Evolutionary conservation across 2,797 vertebrate species (phyloP), one percentile per base, ranked within the genome.

Genomic region (Morus bassanus): DNA sequence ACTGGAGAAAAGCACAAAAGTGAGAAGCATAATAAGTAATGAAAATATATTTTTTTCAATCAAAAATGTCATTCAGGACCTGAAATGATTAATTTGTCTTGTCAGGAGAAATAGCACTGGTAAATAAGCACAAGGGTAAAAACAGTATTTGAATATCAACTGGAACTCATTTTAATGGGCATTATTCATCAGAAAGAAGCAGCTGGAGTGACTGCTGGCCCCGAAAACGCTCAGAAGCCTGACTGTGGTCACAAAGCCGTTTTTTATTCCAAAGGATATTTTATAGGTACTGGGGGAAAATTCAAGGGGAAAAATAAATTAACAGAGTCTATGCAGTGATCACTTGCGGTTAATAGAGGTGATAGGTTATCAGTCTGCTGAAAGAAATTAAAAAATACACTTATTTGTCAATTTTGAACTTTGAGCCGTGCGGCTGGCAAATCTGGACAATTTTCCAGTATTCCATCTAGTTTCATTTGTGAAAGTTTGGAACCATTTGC

Each of bases 401-500:
- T 67, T n/a, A 54, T 80, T 89, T 59, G 41, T 77, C 43, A 60
- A 0, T 90, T 95, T 76, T 95, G 69, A 95, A 69, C 83, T 93
- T 64, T 92, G 79, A 81, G 56, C n/a, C 7, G 37, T 5, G 11
- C 25, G 22, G 35, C 60, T 59, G 11, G 60, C 24, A 57, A 94
- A 91, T 92, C 56, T 93, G 72, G 53, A 84, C 39, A 51, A 61
- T 83, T 88, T 86, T 93, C 8, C 50, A 93, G 7, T 88, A 33
- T 93, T 90, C 19, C 8, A 25, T 91, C 54, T 60, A 95, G 63
- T 43, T 95, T 95, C 51, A 85, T 94, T 97, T 60, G 60, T 89
- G 46, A 73, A 88, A 92, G 50, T 95, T 93, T 88, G 92, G 64
- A 93, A 94, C 57, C 21, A 59, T 92, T 94, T 89, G 39, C 64